Percentiles rank a stretch among this genome's conserved stretches.
Evolutionary conservation across 2,888 invertebrate genomes (phyloP).

Genomic region (Chrysolina haemoptera): DNA sequence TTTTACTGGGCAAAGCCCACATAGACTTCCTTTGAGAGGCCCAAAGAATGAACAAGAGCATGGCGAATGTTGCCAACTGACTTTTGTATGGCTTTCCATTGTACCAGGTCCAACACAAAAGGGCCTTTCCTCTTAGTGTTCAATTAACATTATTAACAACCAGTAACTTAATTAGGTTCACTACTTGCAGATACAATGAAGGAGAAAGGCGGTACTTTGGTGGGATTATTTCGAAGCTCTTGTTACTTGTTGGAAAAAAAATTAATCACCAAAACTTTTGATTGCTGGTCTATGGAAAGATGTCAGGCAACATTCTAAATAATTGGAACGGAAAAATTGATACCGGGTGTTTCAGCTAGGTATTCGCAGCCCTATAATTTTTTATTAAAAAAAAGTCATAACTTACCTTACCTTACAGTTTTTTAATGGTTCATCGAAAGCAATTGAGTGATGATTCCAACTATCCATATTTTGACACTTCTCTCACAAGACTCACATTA

Average conservation of each 20-base stretch:
- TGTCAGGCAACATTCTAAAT: no score
- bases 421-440: no score
- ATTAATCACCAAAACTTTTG: neutral
- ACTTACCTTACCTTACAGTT: no score
- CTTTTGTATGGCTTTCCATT: neutral
- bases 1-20: no score
- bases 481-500: no score
- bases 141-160: conserved; percentile 19
- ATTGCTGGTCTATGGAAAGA: neutral
- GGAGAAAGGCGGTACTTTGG: conserved; percentile 10
- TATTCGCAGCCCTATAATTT: no score
- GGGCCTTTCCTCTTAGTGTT: conserved; percentile 1
- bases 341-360: no score
- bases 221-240: conserved; percentile 2
- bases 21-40: neutral
- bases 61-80: neutral
- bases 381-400: no score
- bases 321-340: no score
- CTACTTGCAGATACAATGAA: conserved; percentile 8
- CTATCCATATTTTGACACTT: no score
- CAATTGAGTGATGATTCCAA: no score
- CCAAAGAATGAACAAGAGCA: neutral
- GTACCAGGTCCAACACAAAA: neutral
- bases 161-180: conserved; percentile 20
- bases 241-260: conserved; percentile 6